phyloP scores from a whole-genome alignment of 2,797 vertebrate species.

The Centroberyx gerrardi region DNA sequence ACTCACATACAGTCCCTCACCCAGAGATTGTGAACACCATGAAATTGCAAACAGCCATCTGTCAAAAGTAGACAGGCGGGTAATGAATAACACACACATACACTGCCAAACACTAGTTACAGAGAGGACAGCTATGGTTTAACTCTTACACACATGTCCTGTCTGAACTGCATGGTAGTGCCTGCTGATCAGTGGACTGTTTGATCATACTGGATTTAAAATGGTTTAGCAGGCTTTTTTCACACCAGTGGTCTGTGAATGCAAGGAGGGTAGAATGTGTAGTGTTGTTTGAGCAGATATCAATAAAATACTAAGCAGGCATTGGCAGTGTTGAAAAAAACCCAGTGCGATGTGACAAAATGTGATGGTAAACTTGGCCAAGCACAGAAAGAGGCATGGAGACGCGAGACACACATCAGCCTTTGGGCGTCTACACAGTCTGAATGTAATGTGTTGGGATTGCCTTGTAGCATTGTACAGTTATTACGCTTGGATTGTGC shows the following conservation, averaged over 20 bases:
- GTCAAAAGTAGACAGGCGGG: conserved; percentile 49
- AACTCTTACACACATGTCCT: conserved; percentile 11
- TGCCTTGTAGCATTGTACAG: no score
- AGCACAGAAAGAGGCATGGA: conserved; percentile 40
- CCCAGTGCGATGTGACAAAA: conserved; percentile 30
- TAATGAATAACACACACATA: conserved; percentile 58
- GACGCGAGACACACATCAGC: conserved; percentile 28
- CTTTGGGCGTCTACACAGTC: conserved; percentile 21
- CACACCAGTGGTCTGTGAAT: not conserved
- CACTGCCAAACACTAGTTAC: not conserved
- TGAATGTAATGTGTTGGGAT: not conserved
- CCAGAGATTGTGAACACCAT: conserved; percentile 41
- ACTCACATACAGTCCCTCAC: conserved; percentile 19
- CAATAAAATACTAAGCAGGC: not conserved
- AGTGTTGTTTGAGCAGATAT: not conserved
- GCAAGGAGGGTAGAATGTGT: not conserved
- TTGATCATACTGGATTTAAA: conserved; percentile 56
- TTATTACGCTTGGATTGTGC: conserved; percentile 39
- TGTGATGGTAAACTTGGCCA: conserved; percentile 54
- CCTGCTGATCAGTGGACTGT: conserved; percentile 63
- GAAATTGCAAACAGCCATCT: conserved; percentile 43
- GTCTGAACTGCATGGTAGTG: conserved; percentile 26
- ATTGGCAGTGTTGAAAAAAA: not conserved
- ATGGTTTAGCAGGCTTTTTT: not conserved
- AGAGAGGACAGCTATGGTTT: conserved; percentile 30